These are phyloP conservation scores for Columba guinea DNA, from an alignment of 2,797 vertebrate genomes.

Conservation along the genomic window DNA sequence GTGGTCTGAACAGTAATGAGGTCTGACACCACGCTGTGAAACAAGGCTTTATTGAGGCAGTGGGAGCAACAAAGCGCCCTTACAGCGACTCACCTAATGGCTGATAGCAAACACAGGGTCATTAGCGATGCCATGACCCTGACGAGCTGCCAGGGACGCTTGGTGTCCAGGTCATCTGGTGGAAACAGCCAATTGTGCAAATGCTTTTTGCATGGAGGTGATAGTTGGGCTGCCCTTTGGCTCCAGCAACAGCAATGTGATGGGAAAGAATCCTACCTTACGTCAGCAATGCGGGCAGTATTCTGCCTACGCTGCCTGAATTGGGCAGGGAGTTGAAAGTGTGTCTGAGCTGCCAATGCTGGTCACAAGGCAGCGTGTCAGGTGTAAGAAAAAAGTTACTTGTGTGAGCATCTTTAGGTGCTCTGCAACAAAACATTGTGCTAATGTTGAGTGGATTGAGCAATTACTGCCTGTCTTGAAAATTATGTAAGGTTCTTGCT, in stretches of 20 bases:
- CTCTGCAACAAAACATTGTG: background rate
- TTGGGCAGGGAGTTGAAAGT: rapidly evolving
- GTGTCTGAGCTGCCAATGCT: rapidly evolving
- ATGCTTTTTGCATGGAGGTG: background rate
- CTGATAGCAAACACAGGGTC: rapidly evolving
- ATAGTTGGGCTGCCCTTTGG: rapidly evolving
- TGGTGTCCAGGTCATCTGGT: background rate
- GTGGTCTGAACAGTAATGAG: background rate
- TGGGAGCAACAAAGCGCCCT: background rate
- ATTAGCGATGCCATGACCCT: rapidly evolving
- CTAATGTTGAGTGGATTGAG: background rate
- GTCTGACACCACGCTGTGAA: background rate
- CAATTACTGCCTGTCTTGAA: background rate
- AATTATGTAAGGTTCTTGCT: background rate
- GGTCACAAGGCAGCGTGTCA: no score
- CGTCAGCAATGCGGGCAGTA: rapidly evolving
- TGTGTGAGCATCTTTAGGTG: rapidly evolving
- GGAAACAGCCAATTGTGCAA: background rate
- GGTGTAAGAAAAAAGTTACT: background rate
- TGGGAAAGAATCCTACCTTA: background rate
- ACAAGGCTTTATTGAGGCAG: background rate
- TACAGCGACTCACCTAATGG: background rate
- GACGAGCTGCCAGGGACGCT: background rate
- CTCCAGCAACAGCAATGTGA: rapidly evolving
- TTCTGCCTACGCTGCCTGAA: rapidly evolving